A percentile compares a stretch with the other conserved stretches of the same genome.
Evolutionary conservation across 1,140 invertebrate species (phyloP).

Genomic region (Luehdorfia chinensis): DNA sequence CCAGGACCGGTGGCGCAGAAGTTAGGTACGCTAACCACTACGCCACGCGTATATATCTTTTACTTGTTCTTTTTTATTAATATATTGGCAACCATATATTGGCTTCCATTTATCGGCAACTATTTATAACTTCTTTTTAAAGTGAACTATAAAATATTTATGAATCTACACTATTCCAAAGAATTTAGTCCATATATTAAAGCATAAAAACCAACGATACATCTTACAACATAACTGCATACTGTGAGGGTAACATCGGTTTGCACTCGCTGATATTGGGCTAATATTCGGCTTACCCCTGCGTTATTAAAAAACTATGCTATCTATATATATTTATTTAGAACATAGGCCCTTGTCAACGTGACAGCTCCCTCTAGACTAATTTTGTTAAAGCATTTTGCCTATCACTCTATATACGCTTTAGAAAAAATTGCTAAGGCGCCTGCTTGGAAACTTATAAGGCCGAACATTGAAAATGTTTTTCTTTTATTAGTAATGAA

Average conservation of each 20-base stretch:
- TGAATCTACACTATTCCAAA: too few species aligned
- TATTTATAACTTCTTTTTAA: too few species aligned
- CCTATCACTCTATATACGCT: slow-evolving; percentile 28
- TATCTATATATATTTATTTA: slow-evolving; percentile 74
- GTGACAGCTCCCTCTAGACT: slow-evolving; percentile 55
- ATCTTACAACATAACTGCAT: slow-evolving; percentile 29
- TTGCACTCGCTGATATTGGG: slow-evolving; percentile 72
- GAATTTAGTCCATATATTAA: too few species aligned
- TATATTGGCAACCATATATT: too few species aligned
- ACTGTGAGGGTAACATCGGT: slow-evolving; percentile 64
- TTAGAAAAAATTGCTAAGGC: slow-evolving; percentile 8
- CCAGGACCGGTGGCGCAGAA: too few species aligned
- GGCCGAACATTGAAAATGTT: slow-evolving; percentile 12
- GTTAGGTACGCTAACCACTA: too few species aligned
- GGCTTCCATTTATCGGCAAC: too few species aligned
- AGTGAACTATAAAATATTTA: too few species aligned
- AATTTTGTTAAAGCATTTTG: slow-evolving; percentile 68
- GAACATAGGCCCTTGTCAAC: slow-evolving; percentile 55
- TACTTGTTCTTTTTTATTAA: too few species aligned
- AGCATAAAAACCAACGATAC: slow-evolving; percentile 45
- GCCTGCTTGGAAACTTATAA: slow-evolving; percentile 1
- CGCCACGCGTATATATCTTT: too few species aligned
- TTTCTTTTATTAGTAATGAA: slow-evolving; percentile 12
- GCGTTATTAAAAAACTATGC: slow-evolving; percentile 73
- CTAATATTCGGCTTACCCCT: slow-evolving; percentile 72